Conservation (phyloP, 2,113 vertebrate genomes). For the Corythaixoides concolor region DNA sequence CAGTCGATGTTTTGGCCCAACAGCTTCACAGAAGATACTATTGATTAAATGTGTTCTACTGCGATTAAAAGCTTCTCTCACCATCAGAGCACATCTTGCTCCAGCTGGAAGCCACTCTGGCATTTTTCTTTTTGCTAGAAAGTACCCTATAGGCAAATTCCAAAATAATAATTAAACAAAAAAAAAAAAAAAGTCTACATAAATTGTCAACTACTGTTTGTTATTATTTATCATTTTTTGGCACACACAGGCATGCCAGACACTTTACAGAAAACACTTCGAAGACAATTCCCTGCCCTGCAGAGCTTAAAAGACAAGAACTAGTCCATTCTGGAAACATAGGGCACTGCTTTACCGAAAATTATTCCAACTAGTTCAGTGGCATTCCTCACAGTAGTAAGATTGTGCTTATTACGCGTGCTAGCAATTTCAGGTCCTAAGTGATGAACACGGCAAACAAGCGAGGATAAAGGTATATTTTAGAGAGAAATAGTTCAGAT, state of each 20-base stretch:
- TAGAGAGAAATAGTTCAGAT: background rate
- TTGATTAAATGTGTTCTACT: conserved; percentile 21
- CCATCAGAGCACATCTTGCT: conserved; percentile 26
- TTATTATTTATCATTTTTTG: conserved; percentile 39
- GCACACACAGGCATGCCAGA: background rate
- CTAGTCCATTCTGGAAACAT: background rate
- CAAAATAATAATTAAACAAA: background rate
- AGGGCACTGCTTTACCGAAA: background rate
- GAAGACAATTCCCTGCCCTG: conserved; percentile 11
- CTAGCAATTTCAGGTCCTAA: background rate
- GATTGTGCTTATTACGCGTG: background rate
- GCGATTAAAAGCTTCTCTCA: background rate
- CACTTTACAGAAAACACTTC: conserved; percentile 17
- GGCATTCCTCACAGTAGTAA: background rate
- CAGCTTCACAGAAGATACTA: background rate
- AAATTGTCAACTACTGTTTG: conserved; percentile 30
- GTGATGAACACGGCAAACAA: background rate
- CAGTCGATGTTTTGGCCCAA: conserved; percentile 14
- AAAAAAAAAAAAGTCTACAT: background rate
- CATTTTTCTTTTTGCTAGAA: conserved; percentile 44
- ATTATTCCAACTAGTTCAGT: background rate
- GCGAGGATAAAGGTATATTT: background rate
- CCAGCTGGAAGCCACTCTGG: conserved; percentile 47
- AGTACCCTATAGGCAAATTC: conserved; percentile 46
- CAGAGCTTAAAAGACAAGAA: background rate